phyloP scores from a whole-genome alignment of 2,113 vertebrate genomes.

The Crotalus tigris region DNA sequence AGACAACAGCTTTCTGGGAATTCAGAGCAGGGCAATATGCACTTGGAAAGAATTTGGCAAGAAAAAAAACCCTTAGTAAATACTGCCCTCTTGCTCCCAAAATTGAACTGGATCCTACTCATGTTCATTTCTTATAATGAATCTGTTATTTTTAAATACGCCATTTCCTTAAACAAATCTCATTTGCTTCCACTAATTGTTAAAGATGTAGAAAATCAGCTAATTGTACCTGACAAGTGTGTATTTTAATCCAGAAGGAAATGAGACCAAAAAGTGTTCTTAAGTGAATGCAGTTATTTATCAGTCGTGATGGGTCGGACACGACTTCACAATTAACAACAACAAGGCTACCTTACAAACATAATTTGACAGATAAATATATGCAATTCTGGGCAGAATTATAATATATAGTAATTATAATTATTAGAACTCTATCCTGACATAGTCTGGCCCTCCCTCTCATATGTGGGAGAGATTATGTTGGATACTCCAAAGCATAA shows the following conservation, averaged over 20 bases:
- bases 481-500: background rate
- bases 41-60: background rate
- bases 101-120: constrained; percentile 39
- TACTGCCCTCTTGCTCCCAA: constrained; percentile 62
- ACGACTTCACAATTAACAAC: too few species aligned
- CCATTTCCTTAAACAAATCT: background rate
- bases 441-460: background rate
- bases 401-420: background rate
- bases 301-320: background rate
- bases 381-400: background rate
- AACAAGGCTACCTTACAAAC: background rate
- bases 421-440: background rate
- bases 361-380: background rate
- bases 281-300: background rate
- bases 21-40: constrained; percentile 22
- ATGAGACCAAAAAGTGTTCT: background rate
- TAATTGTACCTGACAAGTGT: background rate
- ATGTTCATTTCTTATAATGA: constrained; percentile 9
- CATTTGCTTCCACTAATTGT: constrained; percentile 27
- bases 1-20: constrained; percentile 32
- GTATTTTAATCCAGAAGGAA: background rate
- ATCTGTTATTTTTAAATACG: background rate
- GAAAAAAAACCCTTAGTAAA: constrained; percentile 47
- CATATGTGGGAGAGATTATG: background rate
- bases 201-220: constrained; percentile 2